Evolutionary conservation across 2,888 invertebrate species (phyloP), one percentile per base, ranked within the genome.

Genomic region (Drosophila anomalata): DNA sequence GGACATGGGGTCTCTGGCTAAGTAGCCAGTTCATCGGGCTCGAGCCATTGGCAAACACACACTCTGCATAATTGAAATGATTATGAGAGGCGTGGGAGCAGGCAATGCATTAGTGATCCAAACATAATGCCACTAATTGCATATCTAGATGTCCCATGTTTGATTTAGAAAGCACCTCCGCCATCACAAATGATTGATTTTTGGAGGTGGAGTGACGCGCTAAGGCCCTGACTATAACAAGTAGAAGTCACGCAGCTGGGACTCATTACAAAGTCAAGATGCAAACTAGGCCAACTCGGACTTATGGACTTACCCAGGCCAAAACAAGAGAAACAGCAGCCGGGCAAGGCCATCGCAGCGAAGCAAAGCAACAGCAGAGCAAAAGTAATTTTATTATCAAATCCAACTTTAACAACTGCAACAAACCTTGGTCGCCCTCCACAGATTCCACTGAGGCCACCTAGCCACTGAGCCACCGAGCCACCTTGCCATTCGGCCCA

Each of bases 341-440:
- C 14, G 1, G 42, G 39, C 36, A 41, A 26, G 55, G 59, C 53
- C 39, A 46, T 8, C 62, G 36, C 54, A 24, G 22, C 17, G 6
- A 50, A 62, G 47, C 36, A 9, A 17, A 22, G 53, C 66, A 60
- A 29, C 53, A 66, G 68, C 75, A 76, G 74, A 78, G 85, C 72
- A 84, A 81, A 83, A 83, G 87, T 87, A 83, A 83, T 83, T 83
- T 83, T 83, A 83, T 83, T 83, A 83, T 83, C 87, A 83, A 83
- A 83, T 83, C 85, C 84, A 87, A 83, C 70, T 83, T 83, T 84
- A 87, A 87, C 87, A 83, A 87, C 82, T 87, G 85, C 66, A 73
- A 65, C 78, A 57, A 66, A 65, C 60, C 61, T 55, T 47, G 66
- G 48, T 46, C 61, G 22, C 47, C 47, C 58, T 41, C 29, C 29